A percentile compares a stretch with the other conserved stretches of the same genome.
Conservation (phyloP, 2,113 vertebrate genomes). For the Serinus canaria region DNA sequence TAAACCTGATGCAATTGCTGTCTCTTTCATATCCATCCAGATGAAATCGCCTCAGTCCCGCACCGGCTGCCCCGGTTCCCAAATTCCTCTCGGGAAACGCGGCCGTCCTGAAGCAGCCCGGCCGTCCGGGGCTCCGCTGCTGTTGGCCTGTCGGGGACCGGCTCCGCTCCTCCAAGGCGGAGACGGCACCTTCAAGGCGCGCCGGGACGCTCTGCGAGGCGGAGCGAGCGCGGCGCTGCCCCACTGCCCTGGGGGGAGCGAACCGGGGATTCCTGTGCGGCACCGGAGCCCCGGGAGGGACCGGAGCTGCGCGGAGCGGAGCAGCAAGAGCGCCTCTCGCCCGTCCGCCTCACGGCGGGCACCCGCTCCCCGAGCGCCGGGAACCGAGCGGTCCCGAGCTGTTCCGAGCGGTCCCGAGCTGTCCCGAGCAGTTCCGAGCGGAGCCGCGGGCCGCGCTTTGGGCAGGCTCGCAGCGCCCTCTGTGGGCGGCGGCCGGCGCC, state of each 20-base stretch:
- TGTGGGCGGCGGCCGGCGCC: slow-evolving; percentile 50
- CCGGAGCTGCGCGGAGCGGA: not conserved
- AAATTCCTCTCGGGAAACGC: not conserved
- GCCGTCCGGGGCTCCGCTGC: no score
- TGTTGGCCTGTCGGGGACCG: rapidly evolving
- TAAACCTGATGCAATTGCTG: not conserved
- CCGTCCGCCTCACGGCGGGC: rapidly evolving
- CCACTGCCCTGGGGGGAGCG: not conserved
- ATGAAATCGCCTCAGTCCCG: not conserved
- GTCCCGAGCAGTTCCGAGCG: not conserved
- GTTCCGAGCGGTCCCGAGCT: not conserved
- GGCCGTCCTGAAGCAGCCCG: not conserved
- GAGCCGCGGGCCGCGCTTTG: not conserved
- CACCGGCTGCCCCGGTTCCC: not conserved
- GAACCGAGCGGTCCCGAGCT: rapidly evolving
- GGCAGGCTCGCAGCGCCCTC: slow-evolving; percentile 73
- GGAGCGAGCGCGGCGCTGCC: not conserved
- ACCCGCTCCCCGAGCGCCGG: rapidly evolving
- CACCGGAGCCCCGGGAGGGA: not conserved
- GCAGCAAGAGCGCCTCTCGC: rapidly evolving
- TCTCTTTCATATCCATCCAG: not conserved
- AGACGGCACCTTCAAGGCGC: no score
- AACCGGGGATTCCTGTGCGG: not conserved
- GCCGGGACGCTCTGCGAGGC: not conserved
- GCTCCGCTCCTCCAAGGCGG: not conserved